Base-by-base conservation (phyloP, 2,888 invertebrate genomes). In the Schizotus pectinicornis region DNA sequence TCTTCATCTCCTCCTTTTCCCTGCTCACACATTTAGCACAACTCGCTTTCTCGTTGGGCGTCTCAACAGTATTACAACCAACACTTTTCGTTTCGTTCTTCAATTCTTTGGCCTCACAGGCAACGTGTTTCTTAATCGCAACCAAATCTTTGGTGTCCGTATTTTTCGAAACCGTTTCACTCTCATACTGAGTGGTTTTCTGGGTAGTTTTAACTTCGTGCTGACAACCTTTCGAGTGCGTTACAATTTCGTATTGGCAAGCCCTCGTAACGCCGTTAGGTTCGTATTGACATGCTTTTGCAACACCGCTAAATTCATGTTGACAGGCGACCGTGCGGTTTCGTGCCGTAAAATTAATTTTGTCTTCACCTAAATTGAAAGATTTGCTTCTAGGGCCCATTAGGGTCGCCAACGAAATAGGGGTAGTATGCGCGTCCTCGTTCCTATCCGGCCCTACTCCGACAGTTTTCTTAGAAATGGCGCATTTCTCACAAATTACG, bases 321-420 rank as follows among this genome's bases (percentile, higher is more conserved):
- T 77, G 77, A 41, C 74, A 72, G 11, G 82, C 83, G 79, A 75
- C 81, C 75, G 71, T 88, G 82, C 72, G 81, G 77, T 71, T 83
- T 81, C 61, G 78, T 8, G 67, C 61, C 14, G 56, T 77, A 7
- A 81, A 70, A 49, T 81, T 81, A 0, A 82, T 68, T 63, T 81
- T 82, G 46, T 82, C 83, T 45, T 84, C 85, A 1, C 85, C 85
- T 66, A 85, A 79, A 69, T 85, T 84, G 67, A 86, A 87, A 0
- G 86, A 86, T 60, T 83, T 82, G 68, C 85, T 86, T 50, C 85
- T 78, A 1, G 81, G 81, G 0, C 79, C 76, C 47, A 71, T 79
- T 69, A 83, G 73, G 55, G 81, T 79, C 22, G 81, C 78, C 22
- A 85, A 70, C 1, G 84, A 84, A 31, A 84, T 73, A 1, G 83